These are phyloP conservation scores for Cinara cedri DNA, from an alignment of 2,888 invertebrate species.

Conservation along the genomic window DNA sequence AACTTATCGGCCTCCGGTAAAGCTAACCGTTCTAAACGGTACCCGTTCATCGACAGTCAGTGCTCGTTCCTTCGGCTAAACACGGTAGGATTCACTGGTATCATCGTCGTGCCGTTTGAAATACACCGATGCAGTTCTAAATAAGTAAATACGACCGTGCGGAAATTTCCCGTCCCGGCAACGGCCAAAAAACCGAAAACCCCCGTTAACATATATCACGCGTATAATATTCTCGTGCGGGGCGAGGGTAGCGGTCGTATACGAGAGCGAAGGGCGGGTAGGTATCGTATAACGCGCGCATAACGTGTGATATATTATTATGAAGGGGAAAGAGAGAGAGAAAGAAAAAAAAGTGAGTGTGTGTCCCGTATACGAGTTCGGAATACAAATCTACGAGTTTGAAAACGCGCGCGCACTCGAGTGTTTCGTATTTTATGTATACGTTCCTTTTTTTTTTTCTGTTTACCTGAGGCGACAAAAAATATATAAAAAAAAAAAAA, in stretches of 20 bases:
- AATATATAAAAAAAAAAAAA: conserved; percentile 9
- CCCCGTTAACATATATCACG: too few relatives aligned
- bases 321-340: neutral
- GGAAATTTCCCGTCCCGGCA: too few relatives aligned
- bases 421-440: neutral
- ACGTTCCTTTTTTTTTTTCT: too few relatives aligned
- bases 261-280: neutral
- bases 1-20: too few relatives aligned
- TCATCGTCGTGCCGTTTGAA: too few relatives aligned
- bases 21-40: too few relatives aligned
- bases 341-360: neutral
- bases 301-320: conserved; percentile 24
- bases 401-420: neutral
- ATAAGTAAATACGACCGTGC: too few relatives aligned
- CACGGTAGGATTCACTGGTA: too few relatives aligned
- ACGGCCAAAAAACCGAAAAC: neutral
- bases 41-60: too few relatives aligned
- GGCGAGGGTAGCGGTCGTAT: neutral
- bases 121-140: too few relatives aligned
- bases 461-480: neutral
- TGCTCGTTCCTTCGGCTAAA: too few relatives aligned
- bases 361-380: neutral
- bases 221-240: too few relatives aligned
- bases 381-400: conserved; percentile 47
- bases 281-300: neutral